Percentiles rank a stretch among this genome's conserved stretches.
Conservation (phyloP, 92 coral and sea anemone genomes). For the Palythoa grandiflora region DNA sequence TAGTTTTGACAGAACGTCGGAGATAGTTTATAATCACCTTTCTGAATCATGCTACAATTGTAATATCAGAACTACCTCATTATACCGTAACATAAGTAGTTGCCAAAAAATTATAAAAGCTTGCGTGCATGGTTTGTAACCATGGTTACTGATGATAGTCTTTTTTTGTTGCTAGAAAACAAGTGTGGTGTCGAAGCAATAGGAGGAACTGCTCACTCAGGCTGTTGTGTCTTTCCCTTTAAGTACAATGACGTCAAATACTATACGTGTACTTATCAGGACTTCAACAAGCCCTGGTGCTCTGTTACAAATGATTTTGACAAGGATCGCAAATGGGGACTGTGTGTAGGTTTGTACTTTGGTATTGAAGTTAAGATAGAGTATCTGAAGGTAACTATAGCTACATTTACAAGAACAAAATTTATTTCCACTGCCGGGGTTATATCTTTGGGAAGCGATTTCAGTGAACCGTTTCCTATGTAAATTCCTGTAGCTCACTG, state of each 20-base stretch:
- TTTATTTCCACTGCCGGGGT: too few relatives aligned
- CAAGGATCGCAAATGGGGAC: constrained; percentile 96
- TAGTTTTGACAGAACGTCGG: too few relatives aligned
- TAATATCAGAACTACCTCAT: too few relatives aligned
- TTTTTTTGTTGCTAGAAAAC: constrained; percentile 47
- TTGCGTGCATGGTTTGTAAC: background rate
- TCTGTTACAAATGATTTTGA: constrained; percentile 82
- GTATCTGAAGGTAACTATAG: background rate
- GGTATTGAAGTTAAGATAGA: background rate
- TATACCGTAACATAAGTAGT: background rate
- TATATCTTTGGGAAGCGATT: too few relatives aligned
- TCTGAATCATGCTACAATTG: too few relatives aligned
- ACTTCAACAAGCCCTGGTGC: constrained; percentile 90
- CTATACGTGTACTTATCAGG: constrained; percentile 89
- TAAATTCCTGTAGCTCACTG: too few relatives aligned
- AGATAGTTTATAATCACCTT: too few relatives aligned
- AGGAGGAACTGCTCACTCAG: constrained; percentile 77
- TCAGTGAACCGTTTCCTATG: too few relatives aligned
- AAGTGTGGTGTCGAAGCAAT: constrained; percentile 86
- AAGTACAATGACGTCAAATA: constrained; percentile 83
- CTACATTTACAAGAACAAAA: background rate
- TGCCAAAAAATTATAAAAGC: too few relatives aligned
- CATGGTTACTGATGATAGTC: background rate
- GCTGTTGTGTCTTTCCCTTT: constrained; percentile 93
- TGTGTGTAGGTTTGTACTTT: constrained; percentile 81